These are phyloP conservation scores for Gallirallus australis DNA, from an alignment of 2,797 vertebrate genomes.

Conservation along the genomic window DNA sequence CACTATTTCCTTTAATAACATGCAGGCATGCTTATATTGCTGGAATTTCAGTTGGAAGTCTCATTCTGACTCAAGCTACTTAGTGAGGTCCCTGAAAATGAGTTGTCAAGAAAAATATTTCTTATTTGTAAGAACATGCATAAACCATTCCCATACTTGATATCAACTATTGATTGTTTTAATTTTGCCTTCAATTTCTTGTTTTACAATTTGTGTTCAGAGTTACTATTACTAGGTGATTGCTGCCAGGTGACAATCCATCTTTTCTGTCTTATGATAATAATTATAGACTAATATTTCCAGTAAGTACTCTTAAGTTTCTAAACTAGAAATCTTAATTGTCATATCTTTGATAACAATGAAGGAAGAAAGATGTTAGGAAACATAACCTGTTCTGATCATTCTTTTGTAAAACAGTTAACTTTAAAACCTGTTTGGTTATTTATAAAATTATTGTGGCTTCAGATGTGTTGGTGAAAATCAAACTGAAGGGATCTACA, in stretches of 20 bases:
- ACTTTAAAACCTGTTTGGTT: not conserved
- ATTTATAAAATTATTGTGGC: not conserved
- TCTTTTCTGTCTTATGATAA: not conserved
- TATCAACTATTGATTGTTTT: not conserved
- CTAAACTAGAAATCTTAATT: not conserved
- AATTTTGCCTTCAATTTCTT: not conserved
- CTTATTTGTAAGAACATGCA: not conserved
- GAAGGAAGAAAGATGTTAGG: not conserved
- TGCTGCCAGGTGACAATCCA: not conserved
- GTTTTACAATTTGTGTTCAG: not conserved
- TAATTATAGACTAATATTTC: not conserved
- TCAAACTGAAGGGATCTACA: not conserved
- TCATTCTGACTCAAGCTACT: constrained; percentile 27
- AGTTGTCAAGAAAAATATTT: not conserved
- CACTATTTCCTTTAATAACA: constrained; percentile 75
- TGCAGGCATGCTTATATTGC: constrained; percentile 58
- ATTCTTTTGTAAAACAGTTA: not conserved
- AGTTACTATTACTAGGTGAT: not conserved
- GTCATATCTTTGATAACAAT: not conserved
- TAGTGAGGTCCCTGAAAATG: not conserved
- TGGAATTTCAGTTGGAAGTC: constrained; percentile 51
- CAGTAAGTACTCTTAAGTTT: not conserved
- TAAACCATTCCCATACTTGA: not conserved
- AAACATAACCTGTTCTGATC: not conserved
- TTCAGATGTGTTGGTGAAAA: not conserved